These are phyloP conservation scores for Lasioglossum marginatum DNA, from an alignment of 2,888 invertebrate genomes.

Conservation along the genomic window DNA sequence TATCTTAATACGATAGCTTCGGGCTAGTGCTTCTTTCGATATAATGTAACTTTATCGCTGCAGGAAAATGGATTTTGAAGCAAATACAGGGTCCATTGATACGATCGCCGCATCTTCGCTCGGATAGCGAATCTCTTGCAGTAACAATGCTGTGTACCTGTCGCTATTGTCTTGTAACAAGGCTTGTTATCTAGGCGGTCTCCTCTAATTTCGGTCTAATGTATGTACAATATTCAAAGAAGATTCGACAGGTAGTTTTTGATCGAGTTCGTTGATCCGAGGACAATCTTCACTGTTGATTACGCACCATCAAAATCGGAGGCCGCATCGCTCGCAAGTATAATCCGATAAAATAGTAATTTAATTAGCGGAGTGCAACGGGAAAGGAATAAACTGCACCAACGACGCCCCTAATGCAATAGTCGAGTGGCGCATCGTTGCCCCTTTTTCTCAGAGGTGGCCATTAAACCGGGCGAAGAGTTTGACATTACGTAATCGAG, in stretches of 20 bases:
- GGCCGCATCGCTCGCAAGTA: not conserved
- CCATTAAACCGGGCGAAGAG: slow-evolving; percentile 13
- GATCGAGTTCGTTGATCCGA: not conserved
- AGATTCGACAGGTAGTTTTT: not conserved
- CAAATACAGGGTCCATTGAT: not conserved
- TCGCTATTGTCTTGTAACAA: not conserved
- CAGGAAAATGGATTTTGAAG: slow-evolving; percentile 1
- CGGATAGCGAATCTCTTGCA: not conserved
- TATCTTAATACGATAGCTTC: slow-evolving; percentile 8
- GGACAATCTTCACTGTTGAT: not conserved
- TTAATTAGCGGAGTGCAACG: not conserved
- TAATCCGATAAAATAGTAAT: not conserved
- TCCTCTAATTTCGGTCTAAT: not conserved
- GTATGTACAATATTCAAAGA: not conserved
- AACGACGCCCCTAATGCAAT: not conserved
- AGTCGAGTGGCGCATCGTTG: not conserved
- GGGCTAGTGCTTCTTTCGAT: not conserved
- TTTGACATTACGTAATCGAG: slow-evolving; percentile 24
- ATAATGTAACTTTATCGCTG: not conserved
- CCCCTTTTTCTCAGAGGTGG: not conserved
- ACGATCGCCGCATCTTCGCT: not conserved
- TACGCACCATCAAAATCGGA: not conserved
- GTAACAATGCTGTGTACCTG: not conserved
- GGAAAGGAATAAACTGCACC: not conserved
- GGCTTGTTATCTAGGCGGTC: not conserved